Percentiles rank a stretch among this genome's conserved stretches.
Evolutionary conservation across 1,140 invertebrate genomes (phyloP).

Genomic region (Andrena cerasifolii): DNA sequence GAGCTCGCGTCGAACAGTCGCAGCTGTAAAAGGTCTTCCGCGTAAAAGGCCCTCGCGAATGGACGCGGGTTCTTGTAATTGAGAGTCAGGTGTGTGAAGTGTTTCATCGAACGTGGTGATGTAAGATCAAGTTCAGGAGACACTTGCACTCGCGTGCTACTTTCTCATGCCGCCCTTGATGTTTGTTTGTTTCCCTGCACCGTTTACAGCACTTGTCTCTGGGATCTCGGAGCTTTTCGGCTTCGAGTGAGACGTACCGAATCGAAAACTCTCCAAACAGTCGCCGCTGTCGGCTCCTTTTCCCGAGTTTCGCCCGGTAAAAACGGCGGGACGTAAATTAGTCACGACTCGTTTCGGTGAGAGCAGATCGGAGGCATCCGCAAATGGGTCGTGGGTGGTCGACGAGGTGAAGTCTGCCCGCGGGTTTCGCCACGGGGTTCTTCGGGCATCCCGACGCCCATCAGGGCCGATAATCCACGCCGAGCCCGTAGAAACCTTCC

Average conservation of each 20-base stretch:
- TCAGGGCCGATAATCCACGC: conserved; percentile 64
- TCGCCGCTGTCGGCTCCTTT: neutral
- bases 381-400: conserved; percentile 58
- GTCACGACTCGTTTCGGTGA: conserved; percentile 7
- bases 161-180: neutral
- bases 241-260: conserved; percentile 17
- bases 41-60: conserved; percentile 11
- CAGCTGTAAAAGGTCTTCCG: conserved; percentile 51
- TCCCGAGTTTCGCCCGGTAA: neutral
- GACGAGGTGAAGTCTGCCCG: conserved; percentile 5
- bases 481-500: conserved; percentile 22
- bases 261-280: neutral
- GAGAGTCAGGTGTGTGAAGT: no score
- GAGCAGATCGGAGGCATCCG: neutral
- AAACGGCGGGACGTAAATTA: conserved; percentile 6
- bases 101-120: no score
- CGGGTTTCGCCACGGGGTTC: conserved; percentile 32
- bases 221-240: conserved; percentile 2
- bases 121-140: no score
- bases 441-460: conserved; percentile 33
- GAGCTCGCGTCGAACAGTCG: neutral
- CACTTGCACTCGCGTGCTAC: no score
- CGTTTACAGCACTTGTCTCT: neutral
- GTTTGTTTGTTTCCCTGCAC: conserved; percentile 31
- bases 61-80: neutral